Evolutionary conservation across 2,797 vertebrate genomes (phyloP).

Genomic region (Poecilia velifera): DNA sequence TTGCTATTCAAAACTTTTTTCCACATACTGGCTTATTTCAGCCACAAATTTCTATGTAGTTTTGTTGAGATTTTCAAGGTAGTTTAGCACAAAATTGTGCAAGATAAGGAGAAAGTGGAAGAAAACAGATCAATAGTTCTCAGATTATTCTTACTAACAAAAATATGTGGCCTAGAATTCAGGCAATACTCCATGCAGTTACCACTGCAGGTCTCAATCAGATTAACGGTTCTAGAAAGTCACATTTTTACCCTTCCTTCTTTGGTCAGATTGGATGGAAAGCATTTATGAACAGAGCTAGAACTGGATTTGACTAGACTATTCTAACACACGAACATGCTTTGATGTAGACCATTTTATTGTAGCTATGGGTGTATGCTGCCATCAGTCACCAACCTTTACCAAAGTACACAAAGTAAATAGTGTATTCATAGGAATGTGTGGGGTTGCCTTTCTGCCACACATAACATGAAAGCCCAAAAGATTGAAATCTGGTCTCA

Average conservation of each 20-base stretch:
- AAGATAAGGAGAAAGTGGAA: neutral
- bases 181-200: neutral
- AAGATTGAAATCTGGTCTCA: neutral
- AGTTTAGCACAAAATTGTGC: neutral
- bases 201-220: neutral
- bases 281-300: neutral
- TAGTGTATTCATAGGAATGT: neutral
- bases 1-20: neutral
- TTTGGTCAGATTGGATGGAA: neutral
- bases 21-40: neutral
- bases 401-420: neutral
- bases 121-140: neutral
- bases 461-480: neutral
- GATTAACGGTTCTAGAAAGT: neutral
- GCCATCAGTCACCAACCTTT: neutral
- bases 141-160: neutral
- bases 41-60: neutral
- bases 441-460: neutral
- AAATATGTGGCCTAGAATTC: neutral
- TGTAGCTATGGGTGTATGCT: neutral
- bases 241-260: neutral
- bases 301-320: neutral
- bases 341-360: neutral
- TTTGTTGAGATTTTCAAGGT: neutral
- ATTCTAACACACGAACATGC: neutral